Percentiles rank a stretch among this genome's conserved stretches.
phyloP scores from a whole-genome alignment of 2,113 vertebrate genomes.

The Scomber colias region DNA sequence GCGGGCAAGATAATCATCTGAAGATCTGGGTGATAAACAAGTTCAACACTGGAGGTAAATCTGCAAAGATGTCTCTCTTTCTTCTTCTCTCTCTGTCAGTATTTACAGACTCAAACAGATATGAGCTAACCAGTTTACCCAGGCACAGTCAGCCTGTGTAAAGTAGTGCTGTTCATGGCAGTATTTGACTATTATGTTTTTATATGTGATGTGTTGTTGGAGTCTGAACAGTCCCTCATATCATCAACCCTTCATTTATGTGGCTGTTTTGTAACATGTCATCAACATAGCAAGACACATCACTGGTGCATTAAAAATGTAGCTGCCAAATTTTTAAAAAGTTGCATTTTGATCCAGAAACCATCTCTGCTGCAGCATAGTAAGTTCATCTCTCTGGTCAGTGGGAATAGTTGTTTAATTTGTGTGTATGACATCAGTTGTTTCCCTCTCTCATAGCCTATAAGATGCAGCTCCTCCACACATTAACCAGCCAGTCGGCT shows the following conservation, averaged over 20 bases:
- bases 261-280: neutral
- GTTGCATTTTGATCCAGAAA: too few species aligned
- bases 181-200: neutral
- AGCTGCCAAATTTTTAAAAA: neutral
- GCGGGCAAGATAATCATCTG: constrained; percentile 93
- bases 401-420: neutral
- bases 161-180: neutral
- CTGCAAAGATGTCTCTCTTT: neutral
- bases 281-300: neutral
- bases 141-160: neutral
- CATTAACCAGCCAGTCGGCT: constrained; percentile 88
- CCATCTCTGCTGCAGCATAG: neutral
- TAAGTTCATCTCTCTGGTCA: neutral
- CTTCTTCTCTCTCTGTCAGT: neutral
- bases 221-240: neutral
- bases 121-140: neutral
- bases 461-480: constrained; percentile 87
- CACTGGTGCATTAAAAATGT: neutral
- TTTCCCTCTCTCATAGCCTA: constrained; percentile 79
- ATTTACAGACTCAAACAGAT: neutral
- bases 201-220: neutral
- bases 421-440: neutral
- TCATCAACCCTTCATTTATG: neutral
- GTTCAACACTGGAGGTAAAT: constrained; percentile 83
- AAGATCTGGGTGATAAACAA: constrained; percentile 91